phyloP scores from a whole-genome alignment of 1,140 invertebrate genomes.

The Bombus soroeensis region DNA sequence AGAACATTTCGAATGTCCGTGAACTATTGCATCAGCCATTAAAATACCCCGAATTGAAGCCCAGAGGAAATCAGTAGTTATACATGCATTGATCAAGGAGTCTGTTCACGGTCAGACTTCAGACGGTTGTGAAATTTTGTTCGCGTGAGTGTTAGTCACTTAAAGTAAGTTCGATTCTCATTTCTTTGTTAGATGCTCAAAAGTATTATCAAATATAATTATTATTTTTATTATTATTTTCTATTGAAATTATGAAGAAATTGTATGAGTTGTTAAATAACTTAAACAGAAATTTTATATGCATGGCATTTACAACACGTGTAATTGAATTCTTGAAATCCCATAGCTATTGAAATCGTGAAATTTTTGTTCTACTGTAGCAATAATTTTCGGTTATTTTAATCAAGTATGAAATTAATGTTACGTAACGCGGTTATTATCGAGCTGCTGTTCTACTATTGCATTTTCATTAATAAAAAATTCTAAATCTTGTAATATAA shows the following conservation, averaged over 20 bases:
- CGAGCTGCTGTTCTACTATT: conserved; percentile 60
- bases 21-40: conserved; percentile 66
- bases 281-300: neutral
- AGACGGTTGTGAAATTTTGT: conserved; percentile 20
- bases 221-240: too few relatives aligned
- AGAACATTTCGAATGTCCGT: neutral
- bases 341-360: neutral
- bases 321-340: neutral
- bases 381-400: neutral
- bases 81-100: conserved; percentile 69
- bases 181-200: neutral
- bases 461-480: conserved; percentile 23
- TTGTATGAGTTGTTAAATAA: neutral
- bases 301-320: conserved; percentile 15
- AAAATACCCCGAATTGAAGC: conserved; percentile 58
- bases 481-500: neutral
- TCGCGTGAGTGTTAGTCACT: conserved; percentile 29
- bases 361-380: neutral
- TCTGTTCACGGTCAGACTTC: conserved; percentile 64
- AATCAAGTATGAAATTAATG: neutral
- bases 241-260: neutral
- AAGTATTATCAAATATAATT: neutral
- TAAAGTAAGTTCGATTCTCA: conserved; percentile 45
- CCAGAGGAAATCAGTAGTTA: conserved; percentile 41
- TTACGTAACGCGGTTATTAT: conserved; percentile 71